phyloP scores from a whole-genome alignment of 2,113 vertebrate species.

The Polypterus bichir region DNA sequence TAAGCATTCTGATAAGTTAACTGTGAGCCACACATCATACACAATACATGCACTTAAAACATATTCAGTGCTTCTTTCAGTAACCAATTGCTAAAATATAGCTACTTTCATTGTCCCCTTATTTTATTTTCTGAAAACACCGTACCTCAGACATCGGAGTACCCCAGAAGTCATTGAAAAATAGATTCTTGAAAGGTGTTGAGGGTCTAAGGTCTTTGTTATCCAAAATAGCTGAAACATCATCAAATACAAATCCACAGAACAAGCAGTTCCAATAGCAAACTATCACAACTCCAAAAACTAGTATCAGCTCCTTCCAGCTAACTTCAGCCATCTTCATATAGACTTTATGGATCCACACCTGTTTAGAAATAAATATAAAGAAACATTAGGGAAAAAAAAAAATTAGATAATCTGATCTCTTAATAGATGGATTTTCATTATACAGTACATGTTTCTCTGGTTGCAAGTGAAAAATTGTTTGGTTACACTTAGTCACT shows the following conservation, averaged over 20 bases:
- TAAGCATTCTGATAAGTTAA: too few species aligned
- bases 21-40: too few species aligned
- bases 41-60: too few species aligned
- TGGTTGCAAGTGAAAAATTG: too few species aligned
- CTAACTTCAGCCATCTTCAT: constrained; percentile 73
- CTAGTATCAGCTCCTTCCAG: constrained; percentile 73
- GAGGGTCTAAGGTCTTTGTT: constrained; percentile 93
- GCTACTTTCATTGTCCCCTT: too few species aligned
- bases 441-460: too few species aligned
- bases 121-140: not conserved
- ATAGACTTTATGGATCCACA: constrained; percentile 41
- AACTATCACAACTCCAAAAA: constrained; percentile 68
- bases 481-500: too few species aligned
- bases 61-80: too few species aligned
- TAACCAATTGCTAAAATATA: too few species aligned
- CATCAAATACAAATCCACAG: constrained; percentile 95
- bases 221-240: constrained; percentile 92
- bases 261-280: constrained; percentile 96
- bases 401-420: too few species aligned
- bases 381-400: not conserved
- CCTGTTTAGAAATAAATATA: constrained; percentile 5
- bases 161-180: constrained; percentile 97
- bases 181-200: constrained; percentile 80
- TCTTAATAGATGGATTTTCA: too few species aligned
- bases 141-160: constrained; percentile 93